Base-by-base conservation (phyloP, 1,140 invertebrate species). In the Babylonia areolata region DNA sequence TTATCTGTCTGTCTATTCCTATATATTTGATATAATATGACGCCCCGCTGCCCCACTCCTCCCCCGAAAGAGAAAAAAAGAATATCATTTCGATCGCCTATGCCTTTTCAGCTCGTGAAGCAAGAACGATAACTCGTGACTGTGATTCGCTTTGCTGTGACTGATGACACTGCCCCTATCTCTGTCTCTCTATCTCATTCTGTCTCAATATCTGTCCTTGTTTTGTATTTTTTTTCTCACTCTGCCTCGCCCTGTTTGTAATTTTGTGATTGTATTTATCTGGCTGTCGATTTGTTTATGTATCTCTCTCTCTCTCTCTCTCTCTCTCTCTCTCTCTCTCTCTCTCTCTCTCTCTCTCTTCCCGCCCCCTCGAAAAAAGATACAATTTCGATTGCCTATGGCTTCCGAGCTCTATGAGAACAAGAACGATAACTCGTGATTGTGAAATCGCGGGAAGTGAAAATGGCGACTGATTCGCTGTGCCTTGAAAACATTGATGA, bases 401-500 rank as follows among this genome's bases (percentile, higher is more conserved):
- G 3, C 71, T 73, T 12, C 23, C 64, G 0, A 31, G 28, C 6
- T 23, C 64, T 40, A 23, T 35, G n/a, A 40, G 28, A 35, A n/a
- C 40, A 71, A 46, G 78, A 58, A 20, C 39, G 58, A 73, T 54
- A 86, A 54, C 37, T 64, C 20, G 31, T 5, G 39, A 73, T 2
- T 28, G 11, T 37, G 31, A 78, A 64, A 83, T 75, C 40, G 69
- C 85, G 81, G 64, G 69, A 87, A 88, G 28, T 33, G n/a, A 87
- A 84, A 84, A 92, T 93, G 91, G 87, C 89, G 31, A 82, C 85
- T 71, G 91, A 92, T 46, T 81, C 87, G n/a, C 82, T 93, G 37
- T 92, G 90, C 78, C 69, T 93, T 9, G 93, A 93, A 78, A 93
- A 93, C 85, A 87, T 93, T 54, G 93, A 93, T 37, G 93, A 93